A percentile compares a stretch with the other conserved stretches of the same genome.
Conservation (phyloP, 2,113 vertebrate species). For the Isichthys henryi region DNA sequence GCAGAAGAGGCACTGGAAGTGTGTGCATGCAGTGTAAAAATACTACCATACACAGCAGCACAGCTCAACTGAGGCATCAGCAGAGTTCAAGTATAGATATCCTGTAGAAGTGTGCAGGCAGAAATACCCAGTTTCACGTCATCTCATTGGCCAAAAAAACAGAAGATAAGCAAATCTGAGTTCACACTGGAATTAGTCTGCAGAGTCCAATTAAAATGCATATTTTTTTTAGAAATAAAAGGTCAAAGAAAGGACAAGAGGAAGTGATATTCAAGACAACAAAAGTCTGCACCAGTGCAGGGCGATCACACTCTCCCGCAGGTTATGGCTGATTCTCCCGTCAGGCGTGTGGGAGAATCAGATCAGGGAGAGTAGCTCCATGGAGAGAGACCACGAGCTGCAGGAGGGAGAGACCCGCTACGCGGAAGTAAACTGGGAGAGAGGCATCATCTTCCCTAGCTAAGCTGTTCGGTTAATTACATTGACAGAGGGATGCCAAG, state of each 20-base stretch:
- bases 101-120: background rate
- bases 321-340: background rate
- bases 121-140: background rate
- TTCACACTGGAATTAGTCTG: background rate
- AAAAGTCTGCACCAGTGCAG: background rate
- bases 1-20: background rate
- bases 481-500: slow-evolving; percentile 21
- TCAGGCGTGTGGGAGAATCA: background rate
- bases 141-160: background rate
- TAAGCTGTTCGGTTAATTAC: slow-evolving; percentile 24
- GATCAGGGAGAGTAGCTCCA: background rate
- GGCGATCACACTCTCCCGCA: background rate
- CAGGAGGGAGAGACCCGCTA: slow-evolving; percentile 7
- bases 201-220: background rate
- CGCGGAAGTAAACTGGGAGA: background rate
- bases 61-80: background rate
- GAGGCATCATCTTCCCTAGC: slow-evolving; percentile 3
- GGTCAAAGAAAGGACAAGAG: background rate
- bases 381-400: background rate
- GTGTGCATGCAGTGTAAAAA: background rate
- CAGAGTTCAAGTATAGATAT: background rate
- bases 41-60: background rate
- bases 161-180: background rate
- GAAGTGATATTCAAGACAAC: background rate
- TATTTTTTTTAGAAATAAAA: background rate